Conservation (phyloP, 2,888 invertebrate genomes). For the Eupithecia subumbrata region DNA sequence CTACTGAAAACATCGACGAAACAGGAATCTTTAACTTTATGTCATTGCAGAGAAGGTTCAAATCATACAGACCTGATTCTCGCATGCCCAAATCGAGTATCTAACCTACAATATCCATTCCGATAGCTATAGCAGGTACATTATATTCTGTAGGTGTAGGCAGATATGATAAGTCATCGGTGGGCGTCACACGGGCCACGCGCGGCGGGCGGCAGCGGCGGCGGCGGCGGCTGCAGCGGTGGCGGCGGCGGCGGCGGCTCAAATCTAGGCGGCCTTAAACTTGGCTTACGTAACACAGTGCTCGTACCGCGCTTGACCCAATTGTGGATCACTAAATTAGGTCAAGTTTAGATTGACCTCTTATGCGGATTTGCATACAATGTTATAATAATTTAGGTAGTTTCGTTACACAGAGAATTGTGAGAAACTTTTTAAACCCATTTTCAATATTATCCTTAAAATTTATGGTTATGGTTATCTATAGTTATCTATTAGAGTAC, state of each 20-base stretch:
- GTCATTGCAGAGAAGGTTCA: background rate
- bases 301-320: conserved; percentile 38
- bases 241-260: conserved; percentile 34
- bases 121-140: background rate
- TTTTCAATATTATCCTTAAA: background rate
- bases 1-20: too few species aligned
- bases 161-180: conserved; percentile 2
- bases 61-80: background rate
- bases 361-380: conserved; percentile 15
- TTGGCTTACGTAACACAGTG: conserved; percentile 67
- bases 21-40: too few species aligned
- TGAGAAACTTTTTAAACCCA: background rate
- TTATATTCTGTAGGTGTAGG: background rate
- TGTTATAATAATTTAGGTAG: conserved; percentile 9
- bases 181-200: background rate
- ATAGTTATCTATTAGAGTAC: too few species aligned
- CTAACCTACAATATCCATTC: background rate
- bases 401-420: conserved; percentile 6
- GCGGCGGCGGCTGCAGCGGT: background rate
- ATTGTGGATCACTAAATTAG: conserved; percentile 31
- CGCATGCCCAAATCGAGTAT: background rate
- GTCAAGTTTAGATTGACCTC: conserved; percentile 20
- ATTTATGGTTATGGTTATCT: background rate
- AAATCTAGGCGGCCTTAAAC: conserved; percentile 71
- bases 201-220: conserved; percentile 30